Base-by-base conservation (phyloP, 2,888 invertebrate species). In the Cryptophagus acutangulus region DNA sequence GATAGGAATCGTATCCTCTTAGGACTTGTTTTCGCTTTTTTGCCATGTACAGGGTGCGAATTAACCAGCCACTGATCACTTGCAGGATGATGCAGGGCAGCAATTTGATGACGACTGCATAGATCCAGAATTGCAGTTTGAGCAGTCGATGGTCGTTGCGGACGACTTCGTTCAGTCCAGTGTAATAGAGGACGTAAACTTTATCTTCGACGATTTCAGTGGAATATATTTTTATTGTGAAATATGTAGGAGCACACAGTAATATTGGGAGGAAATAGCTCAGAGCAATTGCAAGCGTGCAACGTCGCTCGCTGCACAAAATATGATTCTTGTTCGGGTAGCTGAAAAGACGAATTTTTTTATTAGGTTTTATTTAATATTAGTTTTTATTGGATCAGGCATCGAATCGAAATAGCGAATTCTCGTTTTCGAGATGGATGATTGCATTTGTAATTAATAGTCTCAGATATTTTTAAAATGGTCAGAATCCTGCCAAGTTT, bases 211-310 rank as follows among this genome's bases (percentile, higher is more conserved):
- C 54, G 2, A 79, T 68, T 1, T 71, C 61, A 4, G 74, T 73
- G 2, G 74, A 75, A 30, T 66, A 58, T 61, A 81, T 76, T 47
- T 76, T 74, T 58, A 84, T 82, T 13, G 79, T 82, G 66, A 90
- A 75, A 64, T 84, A 89, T 35, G 87, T 86, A 1, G 93, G 93
- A 40, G 86, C 77, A 66, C 91, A 92, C 13, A 91, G 77, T 38
- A 91, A 70, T 0, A 87, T 77, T 2, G 91, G 87, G 9, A 84
- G 72, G 37, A 87, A 59, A 63, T 87, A 88, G 49, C 88, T 87
- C 55, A 79, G 73, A 14, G 81, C 64, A 41, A 93, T 86, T 8
- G 87, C 86, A 28, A 79, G 71, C 39, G 81, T 81, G 61, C 92
- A 91, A 41, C 88, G 77, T 17, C 78, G 71, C 58, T 87, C 80